Evolutionary conservation across 2,888 invertebrate species (phyloP).

Genomic region (Melikaiella ostensackeni): DNA sequence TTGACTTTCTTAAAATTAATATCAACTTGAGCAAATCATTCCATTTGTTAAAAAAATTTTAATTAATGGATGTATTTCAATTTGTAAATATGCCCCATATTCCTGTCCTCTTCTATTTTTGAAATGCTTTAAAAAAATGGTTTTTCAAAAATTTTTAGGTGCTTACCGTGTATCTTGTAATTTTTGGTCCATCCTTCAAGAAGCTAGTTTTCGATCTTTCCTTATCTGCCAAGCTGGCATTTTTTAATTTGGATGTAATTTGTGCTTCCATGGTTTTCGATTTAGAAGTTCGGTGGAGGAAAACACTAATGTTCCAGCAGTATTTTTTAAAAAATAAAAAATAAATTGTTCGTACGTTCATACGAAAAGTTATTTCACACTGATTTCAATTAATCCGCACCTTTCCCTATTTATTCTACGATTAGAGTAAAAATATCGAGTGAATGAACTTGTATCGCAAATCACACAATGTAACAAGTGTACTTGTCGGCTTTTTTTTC

Average conservation of each 20-base stretch:
- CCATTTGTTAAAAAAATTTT: too few species aligned
- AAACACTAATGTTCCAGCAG: background rate
- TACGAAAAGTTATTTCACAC: constrained; percentile 13
- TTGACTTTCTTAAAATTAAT: too few species aligned
- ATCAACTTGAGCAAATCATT: too few species aligned
- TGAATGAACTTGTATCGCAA: constrained; percentile 16
- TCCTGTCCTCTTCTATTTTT: too few species aligned
- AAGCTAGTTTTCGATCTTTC: constrained; percentile 64
- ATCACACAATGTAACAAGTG: constrained; percentile 29
- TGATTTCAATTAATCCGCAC: background rate
- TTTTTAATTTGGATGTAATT: constrained; percentile 48
- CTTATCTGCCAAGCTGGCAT: constrained; percentile 49
- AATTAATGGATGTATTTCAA: background rate
- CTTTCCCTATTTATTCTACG: constrained; percentile 14
- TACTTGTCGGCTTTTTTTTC: constrained; percentile 37
- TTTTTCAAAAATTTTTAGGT: background rate
- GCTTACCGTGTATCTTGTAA: constrained; percentile 70
- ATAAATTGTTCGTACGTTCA: background rate
- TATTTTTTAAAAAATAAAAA: background rate
- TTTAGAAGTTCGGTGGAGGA: background rate
- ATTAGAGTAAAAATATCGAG: constrained; percentile 22
- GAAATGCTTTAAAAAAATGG: background rate
- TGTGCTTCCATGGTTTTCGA: constrained; percentile 56
- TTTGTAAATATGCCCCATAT: background rate
- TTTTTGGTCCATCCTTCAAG: constrained; percentile 65